phyloP scores from a whole-genome alignment of 2,888 invertebrate genomes.

The Pheosia gnoma region DNA sequence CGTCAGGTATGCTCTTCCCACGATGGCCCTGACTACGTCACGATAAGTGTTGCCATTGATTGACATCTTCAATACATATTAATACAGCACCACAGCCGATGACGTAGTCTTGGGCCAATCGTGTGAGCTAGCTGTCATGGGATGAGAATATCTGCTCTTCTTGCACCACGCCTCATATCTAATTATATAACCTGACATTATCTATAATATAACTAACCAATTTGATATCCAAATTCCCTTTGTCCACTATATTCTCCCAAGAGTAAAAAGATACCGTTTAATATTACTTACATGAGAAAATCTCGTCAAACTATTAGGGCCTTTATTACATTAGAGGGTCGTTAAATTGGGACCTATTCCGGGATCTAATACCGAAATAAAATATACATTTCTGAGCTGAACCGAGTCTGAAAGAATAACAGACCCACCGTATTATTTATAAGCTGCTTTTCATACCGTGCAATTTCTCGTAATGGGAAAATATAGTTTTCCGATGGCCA shows the following conservation, averaged over 20 bases:
- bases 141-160: too few relatives aligned
- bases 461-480: neutral
- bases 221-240: neutral
- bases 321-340: neutral
- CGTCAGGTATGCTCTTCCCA: too few relatives aligned
- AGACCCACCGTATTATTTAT: constrained; percentile 3
- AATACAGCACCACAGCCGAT: too few relatives aligned
- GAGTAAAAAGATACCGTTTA: constrained; percentile 2
- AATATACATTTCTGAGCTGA: neutral
- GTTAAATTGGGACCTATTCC: neutral
- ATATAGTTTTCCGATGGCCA: constrained; percentile 1
- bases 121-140: too few relatives aligned
- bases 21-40: too few relatives aligned
- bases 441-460: constrained; percentile 3
- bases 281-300: neutral
- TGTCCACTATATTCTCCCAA: neutral
- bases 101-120: too few relatives aligned
- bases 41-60: too few relatives aligned
- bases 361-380: neutral
- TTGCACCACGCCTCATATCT: too few relatives aligned
- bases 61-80: too few relatives aligned
- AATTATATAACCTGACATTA: too few relatives aligned
- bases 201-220: too few relatives aligned
- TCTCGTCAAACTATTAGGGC: constrained; percentile 3
- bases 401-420: constrained; percentile 2